phyloP scores from a whole-genome alignment of 2,797 vertebrate genomes.

The Pseudomugil tenellus region DNA sequence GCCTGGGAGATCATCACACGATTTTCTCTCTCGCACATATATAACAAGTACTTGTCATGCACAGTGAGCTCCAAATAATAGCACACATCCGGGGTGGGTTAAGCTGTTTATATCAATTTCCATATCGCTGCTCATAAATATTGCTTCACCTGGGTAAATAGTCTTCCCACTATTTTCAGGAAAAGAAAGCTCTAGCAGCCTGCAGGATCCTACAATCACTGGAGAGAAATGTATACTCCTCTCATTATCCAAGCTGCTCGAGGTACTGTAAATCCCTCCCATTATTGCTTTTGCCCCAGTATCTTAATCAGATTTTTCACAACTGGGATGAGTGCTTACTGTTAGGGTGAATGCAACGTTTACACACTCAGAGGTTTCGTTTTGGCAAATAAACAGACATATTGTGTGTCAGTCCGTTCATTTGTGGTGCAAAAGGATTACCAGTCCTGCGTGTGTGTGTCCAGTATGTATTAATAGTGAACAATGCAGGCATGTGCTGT shows the following conservation, averaged over 20 bases:
- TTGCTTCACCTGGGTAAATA: constrained; percentile 48
- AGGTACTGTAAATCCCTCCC: constrained; percentile 57
- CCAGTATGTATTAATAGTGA: constrained; percentile 42
- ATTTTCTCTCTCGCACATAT: constrained; percentile 16
- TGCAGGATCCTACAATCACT: constrained; percentile 52
- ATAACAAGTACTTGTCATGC: constrained; percentile 41
- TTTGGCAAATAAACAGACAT: constrained; percentile 60
- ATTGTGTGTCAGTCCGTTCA: constrained; percentile 35
- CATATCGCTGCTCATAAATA: constrained; percentile 50
- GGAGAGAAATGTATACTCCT: constrained; percentile 43
- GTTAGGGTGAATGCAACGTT: constrained; percentile 53
- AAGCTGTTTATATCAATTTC: constrained; percentile 63
- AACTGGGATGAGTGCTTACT: constrained; percentile 42
- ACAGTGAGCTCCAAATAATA: constrained; percentile 39
- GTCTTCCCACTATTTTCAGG: constrained; percentile 55
- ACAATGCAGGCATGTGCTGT: constrained; percentile 18
- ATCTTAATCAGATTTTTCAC: constrained; percentile 68
- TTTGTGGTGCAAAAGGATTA: constrained; percentile 58
- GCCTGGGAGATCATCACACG: constrained; percentile 21
- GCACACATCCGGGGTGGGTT: constrained; percentile 44
- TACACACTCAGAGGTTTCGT: constrained; percentile 50
- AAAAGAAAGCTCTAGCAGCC: constrained; percentile 57
- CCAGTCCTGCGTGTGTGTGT: constrained; percentile 24
- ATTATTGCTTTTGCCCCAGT: constrained; percentile 55
- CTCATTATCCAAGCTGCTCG: constrained; percentile 64